Base-by-base conservation (phyloP, 2,888 invertebrate genomes). In the Zootermopsis nevadensis region DNA sequence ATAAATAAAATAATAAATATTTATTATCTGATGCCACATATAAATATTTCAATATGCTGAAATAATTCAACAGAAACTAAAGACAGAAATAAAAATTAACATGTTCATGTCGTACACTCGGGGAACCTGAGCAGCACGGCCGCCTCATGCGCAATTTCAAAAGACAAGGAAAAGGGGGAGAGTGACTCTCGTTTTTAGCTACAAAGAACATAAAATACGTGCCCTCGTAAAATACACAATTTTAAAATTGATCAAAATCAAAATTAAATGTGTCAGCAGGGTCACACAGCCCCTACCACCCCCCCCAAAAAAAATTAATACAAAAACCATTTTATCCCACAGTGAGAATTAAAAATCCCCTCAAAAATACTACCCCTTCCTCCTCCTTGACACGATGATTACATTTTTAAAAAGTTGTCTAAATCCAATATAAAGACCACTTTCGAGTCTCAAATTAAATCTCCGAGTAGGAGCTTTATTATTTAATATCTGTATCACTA, bases 381-480 rank as follows among this genome's bases (percentile, higher is more conserved):
- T 12, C 8, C 48, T 48, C 8, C 48, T n/a, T n/a, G n/a, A n/a
- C n/a, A n/a, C n/a, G n/a, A n/a, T n/a, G 48, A 1, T 6, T 60
- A 27, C 60, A 60, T n/a, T 60, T 60, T 27, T 60, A 27, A 48
- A 15, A 48, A 48, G 15, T 15, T 48, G 1, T 27, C 60, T n/a
- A 60, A 60, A 1, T 60, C 55, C 60, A 60, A 60, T 8, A 27
- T 6, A 60, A 3, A 48, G 10, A 27, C n/a, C 15, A 60, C 7
- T 27, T 60, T 60, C n/a, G n/a, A 60, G 60, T n/a, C 60, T 60
- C 60, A 60, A 60, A 60, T 60, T 60, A 60, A 60, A 60, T 60
- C 6, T 60, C 12, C 1, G 60, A 60, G n/a, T 27, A 60, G 60
- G n/a, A 60, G 27, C n/a, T 60, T 60, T 27, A 60, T 60, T 60